phyloP scores from a whole-genome alignment of 1,140 invertebrate species.

The Idris sp. region DNA sequence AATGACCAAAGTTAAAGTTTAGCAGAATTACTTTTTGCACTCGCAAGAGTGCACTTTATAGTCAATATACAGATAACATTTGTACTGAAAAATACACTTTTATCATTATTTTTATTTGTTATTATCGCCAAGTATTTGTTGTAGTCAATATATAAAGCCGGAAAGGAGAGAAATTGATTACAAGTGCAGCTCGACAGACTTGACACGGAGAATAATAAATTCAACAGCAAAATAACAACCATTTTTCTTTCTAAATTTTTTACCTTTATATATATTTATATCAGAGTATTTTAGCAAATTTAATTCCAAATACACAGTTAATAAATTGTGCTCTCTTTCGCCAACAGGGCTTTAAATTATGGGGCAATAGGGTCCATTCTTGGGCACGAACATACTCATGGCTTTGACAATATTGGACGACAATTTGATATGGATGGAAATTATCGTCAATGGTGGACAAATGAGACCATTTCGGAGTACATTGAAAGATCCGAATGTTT shows the following conservation, averaged over 20 bases:
- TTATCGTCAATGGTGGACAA: slow-evolving; percentile 92
- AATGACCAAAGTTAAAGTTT: too few species aligned
- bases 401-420: slow-evolving; percentile 88
- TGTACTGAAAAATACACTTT: too few species aligned
- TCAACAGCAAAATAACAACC: slow-evolving; percentile 23
- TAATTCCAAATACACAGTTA: slow-evolving; percentile 26
- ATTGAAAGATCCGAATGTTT: slow-evolving; percentile 90
- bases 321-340: slow-evolving; percentile 27
- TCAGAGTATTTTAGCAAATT: slow-evolving; percentile 29
- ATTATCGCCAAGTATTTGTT: too few species aligned
- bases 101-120: too few species aligned
- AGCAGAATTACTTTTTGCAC: too few species aligned
- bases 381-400: slow-evolving; percentile 92
- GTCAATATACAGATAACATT: too few species aligned
- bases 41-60: too few species aligned
- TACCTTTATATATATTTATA: slow-evolving; percentile 17
- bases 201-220: slow-evolving; percentile 24
- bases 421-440: slow-evolving; percentile 87
- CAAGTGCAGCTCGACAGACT: background rate
- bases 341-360: slow-evolving; percentile 88
- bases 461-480: slow-evolving; percentile 83
- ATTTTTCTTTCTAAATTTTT: slow-evolving; percentile 31
- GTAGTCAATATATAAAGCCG: too few species aligned
- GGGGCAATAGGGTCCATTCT: slow-evolving; percentile 89
- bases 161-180: too few species aligned